Percentiles rank a stretch among this genome's conserved stretches.
Conservation (phyloP, 2,113 vertebrate species). For the Tupaia tana region DNA sequence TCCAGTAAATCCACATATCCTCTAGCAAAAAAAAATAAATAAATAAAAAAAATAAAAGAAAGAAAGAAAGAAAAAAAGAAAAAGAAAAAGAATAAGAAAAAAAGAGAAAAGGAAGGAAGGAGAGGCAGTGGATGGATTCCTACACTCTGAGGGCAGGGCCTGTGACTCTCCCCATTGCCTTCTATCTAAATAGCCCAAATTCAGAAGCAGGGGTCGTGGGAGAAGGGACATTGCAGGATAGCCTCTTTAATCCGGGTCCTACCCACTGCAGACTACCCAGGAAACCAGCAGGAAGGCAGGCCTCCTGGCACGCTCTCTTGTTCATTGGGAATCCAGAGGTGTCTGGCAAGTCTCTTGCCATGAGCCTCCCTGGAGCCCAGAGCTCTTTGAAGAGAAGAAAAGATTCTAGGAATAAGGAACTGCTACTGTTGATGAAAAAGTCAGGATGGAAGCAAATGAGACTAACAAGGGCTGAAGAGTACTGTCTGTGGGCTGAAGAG, state of each 20-base stretch:
- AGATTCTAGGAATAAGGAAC: conserved; percentile 68
- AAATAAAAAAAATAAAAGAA: too few relatives aligned
- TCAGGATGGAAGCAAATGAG: conserved; percentile 66
- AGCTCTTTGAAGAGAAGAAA: conserved; percentile 74
- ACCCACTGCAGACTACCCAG: background rate
- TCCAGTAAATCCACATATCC: too few relatives aligned
- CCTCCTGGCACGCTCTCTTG: background rate
- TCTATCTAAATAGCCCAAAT: conserved; percentile 7
- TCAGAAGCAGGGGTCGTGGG: background rate
- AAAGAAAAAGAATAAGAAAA: too few relatives aligned
- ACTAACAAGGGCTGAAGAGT: conserved; percentile 70
- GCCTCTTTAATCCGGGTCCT: background rate
- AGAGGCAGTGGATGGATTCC: background rate
- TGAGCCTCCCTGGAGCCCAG: conserved; percentile 55
- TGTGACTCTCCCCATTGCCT: background rate
- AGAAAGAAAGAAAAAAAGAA: too few relatives aligned
- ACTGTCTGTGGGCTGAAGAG: conserved; percentile 63
- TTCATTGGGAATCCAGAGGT: conserved; percentile 61
- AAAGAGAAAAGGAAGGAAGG: background rate
- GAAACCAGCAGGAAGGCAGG: background rate
- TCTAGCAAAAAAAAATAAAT: too few relatives aligned
- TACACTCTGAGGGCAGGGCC: background rate
- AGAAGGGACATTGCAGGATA: background rate
- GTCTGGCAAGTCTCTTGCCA: conserved; percentile 58
- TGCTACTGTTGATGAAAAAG: conserved; percentile 70